Conservation (phyloP, 2,113 vertebrate species). For the Morone chrysops region DNA sequence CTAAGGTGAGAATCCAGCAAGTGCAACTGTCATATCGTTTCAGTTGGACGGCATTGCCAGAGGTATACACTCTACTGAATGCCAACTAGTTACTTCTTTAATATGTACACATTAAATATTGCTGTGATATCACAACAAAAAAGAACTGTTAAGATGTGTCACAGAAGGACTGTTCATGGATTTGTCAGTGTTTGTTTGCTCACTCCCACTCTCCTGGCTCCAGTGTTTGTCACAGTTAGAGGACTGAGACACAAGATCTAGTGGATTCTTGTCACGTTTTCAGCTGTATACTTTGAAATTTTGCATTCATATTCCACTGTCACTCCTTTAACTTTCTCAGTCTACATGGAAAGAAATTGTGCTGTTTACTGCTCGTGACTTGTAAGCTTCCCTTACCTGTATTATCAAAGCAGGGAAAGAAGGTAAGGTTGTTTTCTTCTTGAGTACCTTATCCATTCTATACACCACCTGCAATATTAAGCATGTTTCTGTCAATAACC, state of each 20-base stretch:
- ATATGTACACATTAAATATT: slow-evolving; percentile 25
- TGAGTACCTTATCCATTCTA: neutral
- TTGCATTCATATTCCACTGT: neutral
- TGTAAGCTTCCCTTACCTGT: neutral
- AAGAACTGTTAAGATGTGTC: slow-evolving; percentile 15
- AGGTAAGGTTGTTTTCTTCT: neutral
- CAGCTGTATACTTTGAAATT: neutral
- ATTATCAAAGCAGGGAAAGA: neutral
- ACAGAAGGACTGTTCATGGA: slow-evolving; percentile 5
- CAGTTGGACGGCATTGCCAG: neutral
- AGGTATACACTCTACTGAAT: neutral
- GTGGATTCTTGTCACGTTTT: slow-evolving; percentile 14
- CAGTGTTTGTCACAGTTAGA: neutral
- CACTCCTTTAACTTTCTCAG: neutral
- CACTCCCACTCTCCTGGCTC: slow-evolving; percentile 25
- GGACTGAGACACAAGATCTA: neutral
- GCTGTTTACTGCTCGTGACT: neutral
- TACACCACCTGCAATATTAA: neutral
- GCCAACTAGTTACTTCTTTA: slow-evolving; percentile 5
- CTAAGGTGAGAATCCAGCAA: slow-evolving; percentile 32
- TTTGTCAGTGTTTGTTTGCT: slow-evolving; percentile 23
- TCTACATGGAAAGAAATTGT: neutral
- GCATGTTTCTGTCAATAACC: neutral
- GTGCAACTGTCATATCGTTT: neutral
- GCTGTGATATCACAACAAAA: slow-evolving; percentile 9